Evolutionary conservation across 1,140 invertebrate species (phyloP), one percentile per base, ranked within the genome.

Genomic region (Zaprionus capensis): DNA sequence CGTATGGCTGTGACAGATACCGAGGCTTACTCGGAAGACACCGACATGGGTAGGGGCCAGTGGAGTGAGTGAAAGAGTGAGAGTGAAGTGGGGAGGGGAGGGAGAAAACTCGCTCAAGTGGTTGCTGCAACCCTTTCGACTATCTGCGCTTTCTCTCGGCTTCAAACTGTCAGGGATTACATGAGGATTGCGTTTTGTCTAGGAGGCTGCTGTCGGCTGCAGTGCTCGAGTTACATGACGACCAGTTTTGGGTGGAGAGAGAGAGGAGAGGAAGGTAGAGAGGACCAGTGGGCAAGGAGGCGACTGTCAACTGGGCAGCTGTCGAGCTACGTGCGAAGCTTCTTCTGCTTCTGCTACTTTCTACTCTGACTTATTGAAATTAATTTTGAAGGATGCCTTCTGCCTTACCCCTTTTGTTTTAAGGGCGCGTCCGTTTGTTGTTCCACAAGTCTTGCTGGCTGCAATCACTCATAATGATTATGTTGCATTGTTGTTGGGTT

Each of bases 401-500:
- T 41, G 15, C 15, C 15, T n/a, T 17, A 7, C n/a, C 58, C 71
- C 71, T 69, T 63, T 78, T 78, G 76, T 78, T 78, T 78, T 67
- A 67, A 55, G 51, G 71, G 65, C 58, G 44, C 36, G 26, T 38
- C 68, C n/a, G 36, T 11, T 59, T 51, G 36, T 28, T 63, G 4
- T 17, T 46, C 41, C 17, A 20, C 2, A 38, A 12, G 14, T 56
- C 12, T 26, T 20, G 20, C 38, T 53, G 7, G 1, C 53, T 26
- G 63, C 74, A 62, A 76, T 78, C 76, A 78, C 59, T 78, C 65
- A 74, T 58, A 74, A 69, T 69, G 72, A 78, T 78, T 78, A 69
- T 78, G 71, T 58, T 78, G 63, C 76, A 78, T 78, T 74, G 75
- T 68, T 74, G 64, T 44, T 62, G 65, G 49, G 24, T 57, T 68